Percentiles rank a stretch among this genome's conserved stretches.
phyloP scores from a whole-genome alignment of 2,888 invertebrate species.

The Helleia helle region DNA sequence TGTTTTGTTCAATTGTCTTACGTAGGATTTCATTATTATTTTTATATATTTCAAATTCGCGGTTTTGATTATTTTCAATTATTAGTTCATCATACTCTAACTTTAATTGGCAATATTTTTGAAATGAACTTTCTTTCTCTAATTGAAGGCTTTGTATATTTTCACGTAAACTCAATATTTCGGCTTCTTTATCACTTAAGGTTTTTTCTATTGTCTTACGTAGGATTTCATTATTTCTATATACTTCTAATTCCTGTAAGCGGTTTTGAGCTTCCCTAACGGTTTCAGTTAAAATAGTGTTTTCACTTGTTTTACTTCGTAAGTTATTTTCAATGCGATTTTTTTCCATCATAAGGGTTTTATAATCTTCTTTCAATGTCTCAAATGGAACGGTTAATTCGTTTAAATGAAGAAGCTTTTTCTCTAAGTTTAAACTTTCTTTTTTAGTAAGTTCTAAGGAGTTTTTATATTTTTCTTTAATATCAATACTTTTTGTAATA shows the following conservation, averaged over 20 bases:
- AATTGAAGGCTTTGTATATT: constrained; percentile 16
- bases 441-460: constrained; percentile 20
- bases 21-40: too few relatives aligned
- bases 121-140: too few relatives aligned
- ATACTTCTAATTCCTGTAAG: neutral
- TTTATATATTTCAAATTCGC: too few relatives aligned
- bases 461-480: constrained; percentile 12
- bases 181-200: neutral
- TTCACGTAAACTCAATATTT: too few relatives aligned
- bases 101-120: too few relatives aligned
- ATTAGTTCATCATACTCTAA: constrained; percentile 19
- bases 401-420: constrained; percentile 4
- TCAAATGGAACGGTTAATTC: constrained; percentile 29
- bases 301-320: neutral
- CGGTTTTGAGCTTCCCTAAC: neutral
- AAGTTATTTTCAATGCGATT: neutral
- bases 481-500: neutral
- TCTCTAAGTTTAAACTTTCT: constrained; percentile 19
- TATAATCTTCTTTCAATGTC: constrained; percentile 31
- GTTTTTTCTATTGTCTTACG: neutral
- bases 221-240: neutral
- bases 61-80: constrained; percentile 32
- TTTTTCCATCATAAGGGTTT: constrained; percentile 31
- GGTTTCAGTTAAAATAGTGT: neutral
- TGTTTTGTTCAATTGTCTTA: too few relatives aligned